Conservation (phyloP, 1,140 invertebrate genomes). For the Scaptomyza hsui region DNA sequence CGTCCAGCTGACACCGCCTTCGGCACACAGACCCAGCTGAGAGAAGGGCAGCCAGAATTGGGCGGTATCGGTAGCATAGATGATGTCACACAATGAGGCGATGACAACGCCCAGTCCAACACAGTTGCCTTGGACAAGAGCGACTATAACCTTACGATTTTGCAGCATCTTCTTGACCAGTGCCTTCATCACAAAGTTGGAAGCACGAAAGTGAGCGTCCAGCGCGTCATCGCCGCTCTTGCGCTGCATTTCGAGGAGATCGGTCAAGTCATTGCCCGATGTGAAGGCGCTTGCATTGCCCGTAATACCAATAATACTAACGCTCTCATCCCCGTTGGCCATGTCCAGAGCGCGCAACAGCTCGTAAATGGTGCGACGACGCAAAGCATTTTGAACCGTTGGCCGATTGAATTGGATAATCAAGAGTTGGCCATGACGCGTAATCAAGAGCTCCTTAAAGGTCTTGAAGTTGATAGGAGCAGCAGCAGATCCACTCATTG, state of each 20-base stretch:
- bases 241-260: slow-evolving; percentile 20
- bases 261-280: slow-evolving; percentile 94
- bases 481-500: slow-evolving; percentile 33
- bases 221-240: slow-evolving; percentile 37
- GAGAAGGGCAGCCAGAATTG: slow-evolving; percentile 95
- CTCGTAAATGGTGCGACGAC: slow-evolving; percentile 69
- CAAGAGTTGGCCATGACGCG: slow-evolving; percentile 44
- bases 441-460: slow-evolving; percentile 57
- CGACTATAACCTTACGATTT: slow-evolving; percentile 95
- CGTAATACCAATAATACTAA: slow-evolving; percentile 60
- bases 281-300: slow-evolving; percentile 90
- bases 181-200: slow-evolving; percentile 84
- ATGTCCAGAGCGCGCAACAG: slow-evolving; percentile 61
- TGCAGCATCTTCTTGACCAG: slow-evolving; percentile 93
- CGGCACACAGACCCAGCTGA: slow-evolving; percentile 90
- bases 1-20: slow-evolving; percentile 93
- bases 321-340: slow-evolving; percentile 42
- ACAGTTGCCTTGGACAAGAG: slow-evolving; percentile 96
- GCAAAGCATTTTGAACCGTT: slow-evolving; percentile 91
- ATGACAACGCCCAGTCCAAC: slow-evolving; percentile 95
- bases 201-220: slow-evolving; percentile 53
- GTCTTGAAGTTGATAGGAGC: slow-evolving; percentile 29
- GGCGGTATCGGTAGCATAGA: slow-evolving; percentile 93
- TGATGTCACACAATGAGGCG: slow-evolving; percentile 93
- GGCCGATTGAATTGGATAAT: slow-evolving; percentile 90